Conservation (phyloP, 1,140 invertebrate genomes). For the Drosophila funebris region DNA sequence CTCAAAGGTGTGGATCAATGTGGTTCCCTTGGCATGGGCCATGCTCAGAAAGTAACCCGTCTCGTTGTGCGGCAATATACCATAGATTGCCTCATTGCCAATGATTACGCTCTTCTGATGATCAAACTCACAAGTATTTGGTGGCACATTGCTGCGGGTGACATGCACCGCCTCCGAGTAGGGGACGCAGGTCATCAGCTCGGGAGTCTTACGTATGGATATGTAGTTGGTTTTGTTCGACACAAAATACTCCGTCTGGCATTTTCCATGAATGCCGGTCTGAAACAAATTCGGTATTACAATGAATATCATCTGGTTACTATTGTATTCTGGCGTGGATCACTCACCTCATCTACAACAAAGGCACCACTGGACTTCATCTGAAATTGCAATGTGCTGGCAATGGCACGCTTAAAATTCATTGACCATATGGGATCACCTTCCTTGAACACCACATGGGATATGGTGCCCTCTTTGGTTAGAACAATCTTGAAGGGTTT, state of each 20-base stretch:
- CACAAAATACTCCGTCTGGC: conserved; percentile 81
- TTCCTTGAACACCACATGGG: conserved; percentile 82
- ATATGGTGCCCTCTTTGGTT: conserved; percentile 64
- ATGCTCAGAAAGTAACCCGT: conserved; percentile 78
- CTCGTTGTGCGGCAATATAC: conserved; percentile 71
- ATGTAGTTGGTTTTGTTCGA: conserved; percentile 81
- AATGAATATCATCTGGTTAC: neutral
- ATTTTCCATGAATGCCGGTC: conserved; percentile 79
- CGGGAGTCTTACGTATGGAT: conserved; percentile 79
- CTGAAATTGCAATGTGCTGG: conserved; percentile 86
- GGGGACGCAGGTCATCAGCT: conserved; percentile 72
- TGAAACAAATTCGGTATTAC: conserved; percentile 16
- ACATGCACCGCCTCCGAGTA: conserved; percentile 75
- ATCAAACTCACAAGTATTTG: conserved; percentile 79
- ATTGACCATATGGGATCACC: conserved; percentile 86
- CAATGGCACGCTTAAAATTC: conserved; percentile 88
- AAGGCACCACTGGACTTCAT: conserved; percentile 84
- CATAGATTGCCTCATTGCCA: conserved; percentile 81
- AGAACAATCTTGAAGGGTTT: conserved; percentile 81
- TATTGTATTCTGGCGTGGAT: neutral
- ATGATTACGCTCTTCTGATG: conserved; percentile 82
- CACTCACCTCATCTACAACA: conserved; percentile 84
- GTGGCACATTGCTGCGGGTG: conserved; percentile 78
- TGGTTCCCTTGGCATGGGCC: conserved; percentile 78
- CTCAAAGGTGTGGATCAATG: conserved; percentile 81